A percentile compares a stretch with the other conserved stretches of the same genome.
These are phyloP conservation scores for Rotaria macrura DNA, from an alignment of 2,888 invertebrate species.

Conservation along the genomic window DNA sequence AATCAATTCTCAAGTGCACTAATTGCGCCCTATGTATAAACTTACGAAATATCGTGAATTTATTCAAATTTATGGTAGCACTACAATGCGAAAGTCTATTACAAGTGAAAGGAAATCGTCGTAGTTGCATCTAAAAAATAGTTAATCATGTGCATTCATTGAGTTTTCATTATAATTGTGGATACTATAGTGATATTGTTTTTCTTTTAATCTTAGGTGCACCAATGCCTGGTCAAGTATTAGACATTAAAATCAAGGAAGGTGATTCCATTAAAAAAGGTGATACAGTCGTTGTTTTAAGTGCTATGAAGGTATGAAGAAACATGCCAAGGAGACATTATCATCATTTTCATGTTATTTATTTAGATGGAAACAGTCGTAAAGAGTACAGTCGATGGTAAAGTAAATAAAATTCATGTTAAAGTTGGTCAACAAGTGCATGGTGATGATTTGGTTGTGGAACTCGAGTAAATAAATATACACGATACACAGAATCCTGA, in stretches of 20 bases:
- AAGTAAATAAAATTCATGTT: conserved; percentile 64
- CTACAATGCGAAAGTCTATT: no score
- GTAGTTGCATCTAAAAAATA: no score
- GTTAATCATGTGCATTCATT: no score
- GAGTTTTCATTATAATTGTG: no score
- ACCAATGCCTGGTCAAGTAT: conserved; percentile 91
- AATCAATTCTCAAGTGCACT: no score
- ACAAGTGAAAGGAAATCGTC: no score
- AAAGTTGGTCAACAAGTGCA: conserved; percentile 76
- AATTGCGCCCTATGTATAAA: no score
- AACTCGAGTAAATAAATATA: conserved; percentile 23
- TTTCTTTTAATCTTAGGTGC: conserved; percentile 68
- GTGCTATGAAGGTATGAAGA: conserved; percentile 72
- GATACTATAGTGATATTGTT: no score
- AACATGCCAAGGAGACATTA: background rate
- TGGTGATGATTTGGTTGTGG: conserved; percentile 73
- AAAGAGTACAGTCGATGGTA: conserved; percentile 78
- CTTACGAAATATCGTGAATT: no score
- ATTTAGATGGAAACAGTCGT: conserved; percentile 85
- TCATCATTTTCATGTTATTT: background rate
- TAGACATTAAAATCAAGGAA: conserved; percentile 63
- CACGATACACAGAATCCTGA: background rate
- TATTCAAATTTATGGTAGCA: no score
- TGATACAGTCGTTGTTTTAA: conserved; percentile 73
- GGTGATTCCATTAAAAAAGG: conserved; percentile 82